Evolutionary conservation across 2,888 invertebrate species (phyloP).

Genomic region (Microctonus brassicae): DNA sequence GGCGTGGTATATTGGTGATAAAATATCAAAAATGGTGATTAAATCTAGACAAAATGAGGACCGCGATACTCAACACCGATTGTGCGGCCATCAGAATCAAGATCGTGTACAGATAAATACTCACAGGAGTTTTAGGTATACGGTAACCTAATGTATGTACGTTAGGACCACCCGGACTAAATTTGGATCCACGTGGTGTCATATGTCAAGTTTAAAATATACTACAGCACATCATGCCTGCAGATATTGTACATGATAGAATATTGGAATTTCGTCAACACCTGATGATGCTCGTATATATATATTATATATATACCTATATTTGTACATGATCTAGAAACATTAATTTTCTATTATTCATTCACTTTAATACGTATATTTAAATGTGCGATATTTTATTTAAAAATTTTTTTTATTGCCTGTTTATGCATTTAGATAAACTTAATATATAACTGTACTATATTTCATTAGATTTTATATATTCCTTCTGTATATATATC

Average conservation of each 20-base stretch:
- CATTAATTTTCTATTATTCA: no score
- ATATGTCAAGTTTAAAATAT: slow-evolving; percentile 36
- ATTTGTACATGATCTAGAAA: not conserved
- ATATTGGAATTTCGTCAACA: slow-evolving; percentile 45
- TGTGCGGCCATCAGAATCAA: slow-evolving; percentile 19
- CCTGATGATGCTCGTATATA: slow-evolving; percentile 37
- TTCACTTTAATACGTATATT: no score
- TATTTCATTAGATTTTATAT: no score
- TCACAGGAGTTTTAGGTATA: not conserved
- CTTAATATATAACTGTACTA: no score
- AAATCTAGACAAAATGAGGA: slow-evolving; percentile 11
- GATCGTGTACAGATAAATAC: slow-evolving; percentile 45
- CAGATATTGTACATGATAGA: slow-evolving; percentile 33
- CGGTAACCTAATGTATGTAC: not conserved
- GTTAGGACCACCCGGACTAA: slow-evolving; percentile 45
- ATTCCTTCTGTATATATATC: no score
- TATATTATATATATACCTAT: no score
- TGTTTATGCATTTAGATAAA: no score
- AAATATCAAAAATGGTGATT: not conserved
- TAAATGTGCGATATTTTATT: no score
- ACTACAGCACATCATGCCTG: not conserved
- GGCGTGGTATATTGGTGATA: slow-evolving; percentile 17
- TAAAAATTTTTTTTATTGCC: no score
- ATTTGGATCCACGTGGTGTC: slow-evolving; percentile 45
- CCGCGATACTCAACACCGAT: slow-evolving; percentile 3